phyloP scores from a whole-genome alignment of 1,140 invertebrate genomes.

The Campoletis sonorensis region DNA sequence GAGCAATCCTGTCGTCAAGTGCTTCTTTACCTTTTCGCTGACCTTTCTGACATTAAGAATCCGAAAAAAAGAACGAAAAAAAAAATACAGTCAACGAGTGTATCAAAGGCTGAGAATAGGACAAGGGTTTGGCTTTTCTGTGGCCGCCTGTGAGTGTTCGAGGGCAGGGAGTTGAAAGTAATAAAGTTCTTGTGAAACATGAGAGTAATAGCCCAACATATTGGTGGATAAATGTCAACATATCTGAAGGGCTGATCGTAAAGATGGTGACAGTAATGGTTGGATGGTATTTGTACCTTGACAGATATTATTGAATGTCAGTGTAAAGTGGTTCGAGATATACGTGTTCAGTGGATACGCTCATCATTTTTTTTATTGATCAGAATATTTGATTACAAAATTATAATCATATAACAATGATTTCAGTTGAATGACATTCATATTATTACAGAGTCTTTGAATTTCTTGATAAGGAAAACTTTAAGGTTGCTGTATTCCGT shows the following conservation, averaged over 20 bases:
- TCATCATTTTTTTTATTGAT: no score
- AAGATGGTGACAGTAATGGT: slow-evolving; percentile 1
- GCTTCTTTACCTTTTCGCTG: neutral
- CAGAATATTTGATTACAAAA: no score
- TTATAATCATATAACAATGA: no score
- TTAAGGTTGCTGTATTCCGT: no score
- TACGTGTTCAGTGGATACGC: neutral
- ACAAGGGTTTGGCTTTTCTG: no score
- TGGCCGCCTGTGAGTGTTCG: no score
- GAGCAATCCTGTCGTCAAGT: neutral
- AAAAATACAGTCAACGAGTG: neutral
- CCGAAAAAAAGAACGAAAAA: neutral
- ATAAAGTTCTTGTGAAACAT: neutral
- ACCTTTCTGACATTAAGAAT: neutral
- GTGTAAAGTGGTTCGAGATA: neutral
- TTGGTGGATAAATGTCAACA: neutral
- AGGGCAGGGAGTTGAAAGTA: neutral
- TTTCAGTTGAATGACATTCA: no score
- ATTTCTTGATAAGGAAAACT: no score
- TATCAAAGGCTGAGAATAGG: neutral
- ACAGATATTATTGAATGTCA: neutral
- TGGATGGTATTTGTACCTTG: neutral
- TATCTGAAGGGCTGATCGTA: neutral
- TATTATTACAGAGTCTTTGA: no score
- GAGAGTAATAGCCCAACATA: slow-evolving; percentile 4